Base-by-base conservation (phyloP, 1,140 invertebrate species). In the Brachionus rotundiformis region DNA sequence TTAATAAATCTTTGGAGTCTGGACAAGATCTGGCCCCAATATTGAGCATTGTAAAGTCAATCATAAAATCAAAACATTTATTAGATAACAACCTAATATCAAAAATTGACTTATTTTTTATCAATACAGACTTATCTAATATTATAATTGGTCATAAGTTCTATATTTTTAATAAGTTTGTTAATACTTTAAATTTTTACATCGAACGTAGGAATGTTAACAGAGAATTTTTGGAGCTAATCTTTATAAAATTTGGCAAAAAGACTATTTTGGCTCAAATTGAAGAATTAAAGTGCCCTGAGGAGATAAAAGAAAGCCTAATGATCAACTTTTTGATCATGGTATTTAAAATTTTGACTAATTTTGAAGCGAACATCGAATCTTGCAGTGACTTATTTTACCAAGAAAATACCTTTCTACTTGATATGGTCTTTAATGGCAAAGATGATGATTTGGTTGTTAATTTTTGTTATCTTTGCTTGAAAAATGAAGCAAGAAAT, bases 371-470 rank as follows among this genome's bases (percentile, higher is more conserved):
- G n/a, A n/a, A n/a, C n/a, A n/a, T n/a, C n/a, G n/a, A n/a, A n/a
- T n/a, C n/a, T n/a, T n/a, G n/a, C n/a, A 33, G 36, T 16, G 4
- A 36, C 7, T 19, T 68, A 16, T 33, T 68, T 36, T 68, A 23
- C 16, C 13, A n/a, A 23, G 16, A 23, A 8, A 36, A 68, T 19
- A 16, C 1, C 3, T 39, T 68, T 19, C 27, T n/a, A 33, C 33
- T 39, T 8, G 27, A 68, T 33, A 16, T 36, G 33, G 16, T 68
- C 16, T 68, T 68, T 68, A 36, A 31, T 19, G 63, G 63, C n/a
- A 68, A 68, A 6, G 63, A 68, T 36, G 63, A 68, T 36, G 63
- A 68, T 19, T 36, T 68, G 31, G 31, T 68, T n/a, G 36, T 68
- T 16, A 19, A 68, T 68, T 68, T 68, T 68, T 68, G 63, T 16